A percentile compares a stretch with the other conserved stretches of the same genome.
phyloP scores from a whole-genome alignment of 2,888 invertebrate species.

The Protophormia terraenovae region DNA sequence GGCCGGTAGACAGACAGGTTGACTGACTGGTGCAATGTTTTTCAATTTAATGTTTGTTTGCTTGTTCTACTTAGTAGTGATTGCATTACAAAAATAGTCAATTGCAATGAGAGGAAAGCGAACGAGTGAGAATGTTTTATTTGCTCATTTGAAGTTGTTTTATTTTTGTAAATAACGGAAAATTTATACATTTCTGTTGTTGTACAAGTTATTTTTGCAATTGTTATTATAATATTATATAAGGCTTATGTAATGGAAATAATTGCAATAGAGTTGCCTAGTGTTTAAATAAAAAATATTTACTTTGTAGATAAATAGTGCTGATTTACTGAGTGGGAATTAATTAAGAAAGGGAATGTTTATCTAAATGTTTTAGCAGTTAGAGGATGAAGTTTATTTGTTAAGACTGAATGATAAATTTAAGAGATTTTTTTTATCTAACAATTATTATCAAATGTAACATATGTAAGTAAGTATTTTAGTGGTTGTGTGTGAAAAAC shows the following conservation, averaged over 20 bases:
- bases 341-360: too few species aligned
- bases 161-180: conserved; percentile 36
- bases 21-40: neutral
- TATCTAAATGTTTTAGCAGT: too few species aligned
- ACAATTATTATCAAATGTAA: too few species aligned
- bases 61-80: neutral
- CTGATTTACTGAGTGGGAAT: neutral
- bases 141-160: neutral
- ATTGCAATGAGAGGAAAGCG: neutral
- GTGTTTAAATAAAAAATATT: neutral
- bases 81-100: neutral
- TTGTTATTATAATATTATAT: conserved; percentile 74
- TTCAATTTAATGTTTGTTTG: neutral
- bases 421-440: too few species aligned
- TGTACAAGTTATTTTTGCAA: conserved; percentile 1
- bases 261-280: conserved; percentile 26
- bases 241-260: conserved; percentile 75
- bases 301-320: neutral
- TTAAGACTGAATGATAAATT: too few species aligned
- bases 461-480: too few species aligned
- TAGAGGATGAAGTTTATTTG: too few species aligned
- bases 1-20: neutral
- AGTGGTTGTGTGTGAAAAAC: too few species aligned
- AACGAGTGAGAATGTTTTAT: neutral
- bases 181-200: neutral